Base-by-base conservation (phyloP, 2,797 vertebrate species). In the Eidolon dupreanum region DNA sequence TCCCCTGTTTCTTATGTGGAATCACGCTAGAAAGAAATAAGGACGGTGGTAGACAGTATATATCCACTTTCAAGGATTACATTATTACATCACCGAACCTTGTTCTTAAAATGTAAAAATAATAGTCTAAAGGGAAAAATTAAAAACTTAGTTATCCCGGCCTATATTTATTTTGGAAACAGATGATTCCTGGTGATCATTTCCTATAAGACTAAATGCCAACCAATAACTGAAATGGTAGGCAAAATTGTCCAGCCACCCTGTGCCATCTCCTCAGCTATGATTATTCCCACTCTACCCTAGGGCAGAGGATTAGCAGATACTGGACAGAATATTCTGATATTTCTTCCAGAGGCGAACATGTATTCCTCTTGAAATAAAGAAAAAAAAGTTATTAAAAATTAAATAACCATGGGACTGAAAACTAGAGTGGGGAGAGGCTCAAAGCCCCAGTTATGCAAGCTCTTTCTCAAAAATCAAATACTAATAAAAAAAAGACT, bases 391-490 rank as follows among this genome's bases (percentile, higher is more conserved):
- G 3, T 12, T 59, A 33, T 57, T 63, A 51, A 65, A 74, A 61
- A 59, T 28, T 20, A 88, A 91, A 26, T 83, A 65, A 83, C 74
- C 55, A 73, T 83, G 4, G n/a, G 7, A 73, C 41, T 88, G 63
- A 70, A 90, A 61, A 71, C 15, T 24, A 61, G 49, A 57, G 20
- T 53, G 9, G 13, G 8, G 5, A 83, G 8, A 82, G 33, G 20
- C 28, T 65, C 46, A 68, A 9, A 65, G 38, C 8, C 19, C 6
- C 12, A 46, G 28, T 33, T 85, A 4, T 28, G 3, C 17, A 94
- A 90, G 10, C 24, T 73, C 38, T 71, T 93, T 81, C 51, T 19
- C 49, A 93, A 57, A 75, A 96, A 77, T 88, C 8, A 71, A 90
- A 33, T 59, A 65, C 24, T 68, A n/a, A 66, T 53, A n/a, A 82